Conservation (phyloP, 2,113 vertebrate species). For the Mobula hypostoma region DNA sequence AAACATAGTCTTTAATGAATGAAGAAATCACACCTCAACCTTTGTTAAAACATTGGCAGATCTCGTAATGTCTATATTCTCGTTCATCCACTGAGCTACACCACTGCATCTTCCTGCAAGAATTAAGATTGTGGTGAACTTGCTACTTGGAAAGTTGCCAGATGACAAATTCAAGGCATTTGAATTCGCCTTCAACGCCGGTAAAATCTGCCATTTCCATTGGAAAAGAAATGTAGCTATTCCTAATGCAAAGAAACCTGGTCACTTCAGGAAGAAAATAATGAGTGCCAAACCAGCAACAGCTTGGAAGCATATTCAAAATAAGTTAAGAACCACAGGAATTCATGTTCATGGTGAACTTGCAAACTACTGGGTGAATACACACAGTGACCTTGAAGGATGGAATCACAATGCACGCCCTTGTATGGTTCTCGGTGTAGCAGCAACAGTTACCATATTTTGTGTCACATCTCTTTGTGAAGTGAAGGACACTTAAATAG, state of each 20-base stretch:
- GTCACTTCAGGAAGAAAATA: not conserved
- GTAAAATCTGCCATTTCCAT: not conserved
- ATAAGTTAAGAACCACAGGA: not conserved
- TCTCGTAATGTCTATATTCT: not conserved
- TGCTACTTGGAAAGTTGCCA: not conserved
- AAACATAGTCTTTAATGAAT: no score
- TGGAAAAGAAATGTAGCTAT: not conserved
- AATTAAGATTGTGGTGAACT: not conserved
- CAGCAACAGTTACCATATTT: not conserved
- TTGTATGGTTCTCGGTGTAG: not conserved
- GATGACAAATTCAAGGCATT: not conserved
- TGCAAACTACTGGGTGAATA: not conserved
- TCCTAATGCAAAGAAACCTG: not conserved
- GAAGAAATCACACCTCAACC: not conserved
- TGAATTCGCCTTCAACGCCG: not conserved
- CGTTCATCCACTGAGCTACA: not conserved
- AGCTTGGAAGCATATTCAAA: not conserved
- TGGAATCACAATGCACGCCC: not conserved
- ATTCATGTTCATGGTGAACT: not conserved
- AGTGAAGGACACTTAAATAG: not conserved
- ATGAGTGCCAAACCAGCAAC: not conserved
- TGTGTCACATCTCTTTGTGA: not conserved
- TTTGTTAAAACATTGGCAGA: not conserved
- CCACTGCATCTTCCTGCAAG: not conserved
- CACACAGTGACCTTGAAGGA: not conserved